Evolutionary conservation across 2,888 invertebrate genomes (phyloP).

Genomic region (Liposcelis brunnea): DNA sequence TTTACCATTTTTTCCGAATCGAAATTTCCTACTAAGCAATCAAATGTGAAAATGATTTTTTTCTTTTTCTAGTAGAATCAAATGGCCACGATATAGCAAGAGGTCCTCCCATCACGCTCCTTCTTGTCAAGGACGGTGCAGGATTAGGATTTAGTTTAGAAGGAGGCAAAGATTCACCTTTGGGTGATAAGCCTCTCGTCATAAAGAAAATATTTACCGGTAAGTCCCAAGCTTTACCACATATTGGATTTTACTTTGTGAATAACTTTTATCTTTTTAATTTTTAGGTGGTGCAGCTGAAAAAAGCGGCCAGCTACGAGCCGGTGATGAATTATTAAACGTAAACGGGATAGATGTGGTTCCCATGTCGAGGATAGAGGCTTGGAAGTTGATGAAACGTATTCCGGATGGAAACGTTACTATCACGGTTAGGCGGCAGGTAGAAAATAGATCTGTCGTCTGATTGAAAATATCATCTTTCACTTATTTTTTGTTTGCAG

Average conservation of each 20-base stretch:
- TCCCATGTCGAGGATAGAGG: constrained; percentile 79
- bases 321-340: constrained; percentile 72
- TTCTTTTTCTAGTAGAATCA: constrained; percentile 18
- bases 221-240: constrained; percentile 25
- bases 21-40: background rate
- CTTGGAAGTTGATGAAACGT: constrained; percentile 85
- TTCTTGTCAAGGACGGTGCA: constrained; percentile 54
- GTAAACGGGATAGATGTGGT: constrained; percentile 69
- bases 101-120: constrained; percentile 36
- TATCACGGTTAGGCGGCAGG: constrained; percentile 35
- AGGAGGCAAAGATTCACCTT: constrained; percentile 80
- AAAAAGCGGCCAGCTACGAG: constrained; percentile 62
- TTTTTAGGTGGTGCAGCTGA: constrained; percentile 72
- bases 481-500: too few relatives aligned
- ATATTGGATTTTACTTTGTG: background rate
- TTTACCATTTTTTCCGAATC: too few relatives aligned
- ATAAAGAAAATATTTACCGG: constrained; percentile 91
- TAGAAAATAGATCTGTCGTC: constrained; percentile 25
- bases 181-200: constrained; percentile 73
- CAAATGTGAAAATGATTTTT: constrained; percentile 5
- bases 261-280: constrained; percentile 11
- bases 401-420: constrained; percentile 68
- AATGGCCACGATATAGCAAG: constrained; percentile 31
- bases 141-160: constrained; percentile 90
- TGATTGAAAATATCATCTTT: too few relatives aligned